Conservation (phyloP, 2,888 invertebrate species). For the Thumatha senex region DNA sequence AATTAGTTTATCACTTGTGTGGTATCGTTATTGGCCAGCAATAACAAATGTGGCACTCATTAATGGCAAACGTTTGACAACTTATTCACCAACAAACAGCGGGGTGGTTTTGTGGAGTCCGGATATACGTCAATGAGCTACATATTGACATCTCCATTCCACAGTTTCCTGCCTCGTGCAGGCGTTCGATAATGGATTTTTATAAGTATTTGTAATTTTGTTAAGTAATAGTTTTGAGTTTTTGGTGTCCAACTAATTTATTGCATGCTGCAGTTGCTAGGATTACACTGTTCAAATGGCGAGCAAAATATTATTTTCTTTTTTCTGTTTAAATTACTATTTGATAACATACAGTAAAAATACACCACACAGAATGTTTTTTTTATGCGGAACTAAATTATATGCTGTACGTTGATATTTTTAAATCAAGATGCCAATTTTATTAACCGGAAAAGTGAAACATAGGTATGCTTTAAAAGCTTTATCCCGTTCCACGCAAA, state of each 20-base stretch:
- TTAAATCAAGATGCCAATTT: too few relatives aligned
- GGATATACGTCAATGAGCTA: constrained; percentile 62
- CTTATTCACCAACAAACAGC: constrained; percentile 78
- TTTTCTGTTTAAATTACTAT: too few relatives aligned
- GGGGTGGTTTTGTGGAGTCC: constrained; percentile 58
- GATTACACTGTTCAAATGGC: background rate
- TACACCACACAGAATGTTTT: too few relatives aligned
- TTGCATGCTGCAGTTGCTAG: background rate
- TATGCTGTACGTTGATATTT: too few relatives aligned
- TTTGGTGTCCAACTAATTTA: constrained; percentile 6
- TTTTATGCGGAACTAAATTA: too few relatives aligned
- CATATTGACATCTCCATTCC: constrained; percentile 72
- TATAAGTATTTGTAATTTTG: constrained; percentile 23
- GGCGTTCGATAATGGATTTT: constrained; percentile 13
- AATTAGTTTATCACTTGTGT: constrained; percentile 47
- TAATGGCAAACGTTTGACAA: constrained; percentile 68
- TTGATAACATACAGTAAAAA: too few relatives aligned
- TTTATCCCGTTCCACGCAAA: background rate
- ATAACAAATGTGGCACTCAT: constrained; percentile 54
- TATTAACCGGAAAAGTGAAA: too few relatives aligned
- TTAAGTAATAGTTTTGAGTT: constrained; percentile 10
- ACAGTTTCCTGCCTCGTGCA: constrained; percentile 54
- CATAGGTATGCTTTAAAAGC: too few relatives aligned
- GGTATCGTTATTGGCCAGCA: constrained; percentile 44
- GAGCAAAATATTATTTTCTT: too few relatives aligned